Base-by-base conservation (phyloP, 2,113 vertebrate genomes). In the Prunella fulvescens region DNA sequence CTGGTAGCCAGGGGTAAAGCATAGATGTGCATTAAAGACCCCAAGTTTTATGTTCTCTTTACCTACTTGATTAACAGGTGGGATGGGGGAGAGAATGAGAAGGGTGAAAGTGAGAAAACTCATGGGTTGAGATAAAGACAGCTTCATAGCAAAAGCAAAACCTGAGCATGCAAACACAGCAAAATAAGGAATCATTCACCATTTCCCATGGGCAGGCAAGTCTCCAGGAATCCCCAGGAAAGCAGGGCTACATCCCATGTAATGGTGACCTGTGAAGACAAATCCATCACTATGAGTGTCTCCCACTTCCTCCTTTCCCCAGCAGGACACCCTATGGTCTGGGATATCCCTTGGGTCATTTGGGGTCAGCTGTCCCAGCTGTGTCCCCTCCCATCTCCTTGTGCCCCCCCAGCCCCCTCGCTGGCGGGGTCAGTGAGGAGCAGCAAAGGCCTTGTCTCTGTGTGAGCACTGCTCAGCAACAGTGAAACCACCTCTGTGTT, bases 171-270 rank as follows among this genome's bases (percentile, higher is more conserved):
- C 11, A 60, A 81, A 65, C 44, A 81, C 22, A 66, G 33, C 23
- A 45, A n/a, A 74, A 74, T 13, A 53, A 60, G 28, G 23, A 66
- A 45, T 66, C 16, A 44, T 66, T 74, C 23, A n/a, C 23, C 37
- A 10, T 39, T 60, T 25, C n/a, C 69, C 33, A n/a, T 53, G 33
- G 45, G 8, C 22, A 81, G 33, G 33, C 23, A 58, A 37, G 12
- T n/a, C 53, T 81, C 67, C 60, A 81, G 28, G 16, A 12, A 67
- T 53, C 12, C 28, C 28, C 42, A 37, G 40, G 31, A 48, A 50
- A 48, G 35, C 25, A 35, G 42, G 66, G 11, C 20, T 64, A 6
- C 31, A 19, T 56, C 42, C 35, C 0, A 0, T 24, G 16, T 53
- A 18, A 14, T 9, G 4, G 19, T 60, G 37, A 66, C 24, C 53